Percentiles rank a stretch among this genome's conserved stretches.
Evolutionary conservation across 2,113 vertebrate genomes (phyloP).

Genomic region (Neogobius melanostomus): DNA sequence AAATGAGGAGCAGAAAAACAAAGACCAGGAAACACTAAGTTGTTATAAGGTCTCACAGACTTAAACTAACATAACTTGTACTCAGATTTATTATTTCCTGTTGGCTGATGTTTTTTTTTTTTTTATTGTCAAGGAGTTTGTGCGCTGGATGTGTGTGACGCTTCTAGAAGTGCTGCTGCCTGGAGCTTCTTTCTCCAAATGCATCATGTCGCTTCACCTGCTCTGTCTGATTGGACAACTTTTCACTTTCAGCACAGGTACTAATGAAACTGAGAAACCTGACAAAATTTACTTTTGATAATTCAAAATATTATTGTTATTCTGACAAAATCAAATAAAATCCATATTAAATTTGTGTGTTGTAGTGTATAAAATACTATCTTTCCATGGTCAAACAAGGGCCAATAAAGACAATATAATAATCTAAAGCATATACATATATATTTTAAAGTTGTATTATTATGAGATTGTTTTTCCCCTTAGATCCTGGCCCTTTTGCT

Average conservation of each 20-base stretch:
- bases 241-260: constrained; percentile 79
- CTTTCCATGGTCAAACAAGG: too few relatives aligned
- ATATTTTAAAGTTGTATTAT: not conserved
- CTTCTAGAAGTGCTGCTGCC: constrained; percentile 87
- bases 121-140: constrained; percentile 78
- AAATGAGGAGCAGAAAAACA: constrained; percentile 49
- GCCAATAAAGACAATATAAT: too few relatives aligned
- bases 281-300: too few relatives aligned
- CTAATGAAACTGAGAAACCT: not conserved
- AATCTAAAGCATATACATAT: not conserved
- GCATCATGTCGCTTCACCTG: constrained; percentile 86
- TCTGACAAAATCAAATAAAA: too few relatives aligned
- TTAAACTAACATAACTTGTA: not conserved
- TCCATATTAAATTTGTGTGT: too few relatives aligned
- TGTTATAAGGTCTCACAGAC: constrained; percentile 70
- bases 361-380: too few relatives aligned
- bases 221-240: constrained; percentile 84
- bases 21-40: constrained; percentile 65
- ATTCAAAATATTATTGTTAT: too few relatives aligned
- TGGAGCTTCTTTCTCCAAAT: constrained; percentile 89
- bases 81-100: not conserved
- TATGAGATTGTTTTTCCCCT: not conserved
- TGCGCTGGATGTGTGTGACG: constrained; percentile 82
- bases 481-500: constrained; percentile 75
- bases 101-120: not conserved